Conservation (phyloP, 2,888 invertebrate genomes). For the Volucella inanis region DNA sequence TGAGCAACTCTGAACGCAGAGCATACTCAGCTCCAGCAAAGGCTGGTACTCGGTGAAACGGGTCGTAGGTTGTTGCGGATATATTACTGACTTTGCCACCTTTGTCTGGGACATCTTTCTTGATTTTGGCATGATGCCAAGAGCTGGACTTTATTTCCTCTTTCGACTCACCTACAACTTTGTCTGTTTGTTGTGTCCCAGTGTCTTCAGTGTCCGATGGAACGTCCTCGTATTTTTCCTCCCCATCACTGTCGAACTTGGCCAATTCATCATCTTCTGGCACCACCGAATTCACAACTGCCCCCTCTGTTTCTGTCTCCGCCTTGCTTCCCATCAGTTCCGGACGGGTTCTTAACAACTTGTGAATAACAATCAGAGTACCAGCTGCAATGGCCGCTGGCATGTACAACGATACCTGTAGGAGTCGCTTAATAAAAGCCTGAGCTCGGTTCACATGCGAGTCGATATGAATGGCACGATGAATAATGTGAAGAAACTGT, state of each 20-base stretch:
- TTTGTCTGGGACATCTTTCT: conserved; percentile 18
- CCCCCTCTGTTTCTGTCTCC: conserved; percentile 39
- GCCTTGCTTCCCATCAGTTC: conserved; percentile 80
- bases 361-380: conserved; percentile 86
- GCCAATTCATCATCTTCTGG: conserved; percentile 77
- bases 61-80: conserved; percentile 86
- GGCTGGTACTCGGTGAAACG: conserved; percentile 91
- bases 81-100: conserved; percentile 81
- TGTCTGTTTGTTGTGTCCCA: conserved; percentile 31
- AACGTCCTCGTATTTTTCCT: conserved; percentile 80
- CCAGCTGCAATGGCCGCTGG: conserved; percentile 92
- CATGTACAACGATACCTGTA: conserved; percentile 88
- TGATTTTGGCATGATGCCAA: conserved; percentile 80
- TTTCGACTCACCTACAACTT: conserved; percentile 73
- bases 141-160: conserved; percentile 76
- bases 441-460: conserved; percentile 87
- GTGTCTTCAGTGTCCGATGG: conserved; percentile 70
- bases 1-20: conserved; percentile 89
- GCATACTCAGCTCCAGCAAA: conserved; percentile 90
- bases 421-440: conserved; percentile 93
- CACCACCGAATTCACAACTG: conserved; percentile 50
- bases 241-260: conserved; percentile 81
- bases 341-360: conserved; percentile 86
- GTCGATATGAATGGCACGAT: conserved; percentile 93
- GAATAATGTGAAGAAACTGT: conserved; percentile 93